Evolutionary conservation across 2,888 invertebrate genomes (phyloP).

Genomic region (Rhabditophanes sp.): DNA sequence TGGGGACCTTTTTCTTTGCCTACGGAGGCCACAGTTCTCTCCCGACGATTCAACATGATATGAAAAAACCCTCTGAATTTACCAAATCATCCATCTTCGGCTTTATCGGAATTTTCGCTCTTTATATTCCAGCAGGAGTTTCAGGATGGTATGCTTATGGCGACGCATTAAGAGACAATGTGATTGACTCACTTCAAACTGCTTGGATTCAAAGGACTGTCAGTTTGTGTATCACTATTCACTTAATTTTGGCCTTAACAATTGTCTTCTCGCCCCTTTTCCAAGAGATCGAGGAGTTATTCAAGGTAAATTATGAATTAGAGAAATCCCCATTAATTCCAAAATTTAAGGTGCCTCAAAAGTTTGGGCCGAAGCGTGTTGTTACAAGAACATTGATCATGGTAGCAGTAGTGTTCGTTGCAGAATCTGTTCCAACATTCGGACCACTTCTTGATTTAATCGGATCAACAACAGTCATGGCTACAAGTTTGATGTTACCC

Average conservation of each 20-base stretch:
- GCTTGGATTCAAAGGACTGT: slow-evolving; percentile 14
- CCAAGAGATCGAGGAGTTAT: too few relatives aligned
- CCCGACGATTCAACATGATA: slow-evolving; percentile 28
- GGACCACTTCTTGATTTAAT: slow-evolving; percentile 18
- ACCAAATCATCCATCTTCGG: slow-evolving; percentile 16
- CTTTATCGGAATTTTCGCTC: slow-evolving; percentile 11
- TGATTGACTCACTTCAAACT: slow-evolving; percentile 14
- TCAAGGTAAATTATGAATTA: too few relatives aligned
- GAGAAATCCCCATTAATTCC: background rate
- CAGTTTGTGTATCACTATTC: slow-evolving; percentile 12
- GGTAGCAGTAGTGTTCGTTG: slow-evolving; percentile 11
- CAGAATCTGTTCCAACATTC: slow-evolving; percentile 15
- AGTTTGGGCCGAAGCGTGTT: slow-evolving; percentile 14
- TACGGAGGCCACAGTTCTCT: slow-evolving; percentile 16
- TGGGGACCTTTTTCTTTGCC: slow-evolving; percentile 15
- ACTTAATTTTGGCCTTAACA: slow-evolving; percentile 15
- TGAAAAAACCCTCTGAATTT: slow-evolving; percentile 22
- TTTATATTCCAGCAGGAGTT: slow-evolving; percentile 12
- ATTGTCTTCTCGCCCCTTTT: too few relatives aligned
- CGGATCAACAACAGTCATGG: slow-evolving; percentile 3
- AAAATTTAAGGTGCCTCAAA: too few relatives aligned
- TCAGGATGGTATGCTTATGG: slow-evolving; percentile 13
- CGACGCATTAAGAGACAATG: slow-evolving; percentile 9
- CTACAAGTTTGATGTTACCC: slow-evolving; percentile 4
- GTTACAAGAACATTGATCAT: slow-evolving; percentile 10